Conservation (phyloP, 2,113 vertebrate species). For the Rhinoptilus africanus region DNA sequence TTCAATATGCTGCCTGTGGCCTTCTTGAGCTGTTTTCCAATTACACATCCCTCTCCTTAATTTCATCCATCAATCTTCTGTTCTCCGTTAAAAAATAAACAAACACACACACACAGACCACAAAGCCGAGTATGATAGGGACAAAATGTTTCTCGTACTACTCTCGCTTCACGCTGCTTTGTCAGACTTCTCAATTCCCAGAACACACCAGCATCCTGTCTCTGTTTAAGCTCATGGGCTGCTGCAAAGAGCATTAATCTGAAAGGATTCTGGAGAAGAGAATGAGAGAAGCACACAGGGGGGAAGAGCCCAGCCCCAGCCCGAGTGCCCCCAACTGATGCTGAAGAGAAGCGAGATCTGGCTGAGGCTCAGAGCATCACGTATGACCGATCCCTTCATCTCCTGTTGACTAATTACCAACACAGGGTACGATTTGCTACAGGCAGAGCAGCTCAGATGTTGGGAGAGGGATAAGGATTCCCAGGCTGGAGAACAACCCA, state of each 20-base stretch:
- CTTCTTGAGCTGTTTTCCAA: slow-evolving; percentile 64
- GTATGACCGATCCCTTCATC: background rate
- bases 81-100: slow-evolving; percentile 61
- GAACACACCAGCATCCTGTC: background rate
- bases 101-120: background rate
- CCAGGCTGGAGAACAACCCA: background rate
- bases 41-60: slow-evolving; percentile 67
- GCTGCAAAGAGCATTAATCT: background rate
- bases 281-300: accelerated
- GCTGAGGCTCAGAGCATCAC: background rate
- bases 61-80: slow-evolving; percentile 67
- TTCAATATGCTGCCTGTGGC: slow-evolving; percentile 68
- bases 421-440: background rate
- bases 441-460: background rate
- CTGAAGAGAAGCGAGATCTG: background rate
- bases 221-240: background rate
- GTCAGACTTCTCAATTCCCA: background rate
- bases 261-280: background rate
- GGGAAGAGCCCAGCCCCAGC: background rate
- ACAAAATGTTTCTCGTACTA: background rate
- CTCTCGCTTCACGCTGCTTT: background rate
- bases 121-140: background rate
- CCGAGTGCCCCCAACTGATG: background rate
- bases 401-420: background rate
- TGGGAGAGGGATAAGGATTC: background rate